Evolutionary conservation across 2,113 vertebrate genomes (phyloP).

Genomic region (Otolemur garnettii): DNA sequence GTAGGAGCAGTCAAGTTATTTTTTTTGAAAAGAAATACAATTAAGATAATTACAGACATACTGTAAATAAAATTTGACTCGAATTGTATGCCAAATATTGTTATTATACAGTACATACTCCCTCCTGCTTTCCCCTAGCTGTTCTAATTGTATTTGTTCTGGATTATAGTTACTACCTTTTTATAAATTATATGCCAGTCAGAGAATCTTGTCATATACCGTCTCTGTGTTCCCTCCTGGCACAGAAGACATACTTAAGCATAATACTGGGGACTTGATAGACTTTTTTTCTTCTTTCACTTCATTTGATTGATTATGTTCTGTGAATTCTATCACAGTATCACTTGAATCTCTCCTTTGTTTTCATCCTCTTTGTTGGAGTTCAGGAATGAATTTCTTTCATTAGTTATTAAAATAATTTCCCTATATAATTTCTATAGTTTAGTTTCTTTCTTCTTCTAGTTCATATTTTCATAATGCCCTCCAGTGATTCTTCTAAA

Average conservation of each 20-base stretch:
- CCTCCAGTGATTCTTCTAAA: slow-evolving; percentile 14
- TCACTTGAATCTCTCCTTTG: neutral
- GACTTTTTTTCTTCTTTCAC: neutral
- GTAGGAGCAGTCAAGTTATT: slow-evolving; percentile 33
- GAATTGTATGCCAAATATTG: neutral
- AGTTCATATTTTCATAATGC: slow-evolving; percentile 8
- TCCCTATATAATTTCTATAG: neutral
- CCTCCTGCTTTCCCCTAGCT: neutral
- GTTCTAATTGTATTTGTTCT: neutral
- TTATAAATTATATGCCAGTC: neutral
- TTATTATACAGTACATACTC: neutral
- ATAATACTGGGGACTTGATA: slow-evolving; percentile 3
- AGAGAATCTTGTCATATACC: neutral
- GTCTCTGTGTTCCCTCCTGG: slow-evolving; percentile 15
- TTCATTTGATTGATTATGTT: slow-evolving; percentile 23
- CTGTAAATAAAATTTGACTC: neutral
- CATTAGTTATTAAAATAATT: slow-evolving; percentile 40
- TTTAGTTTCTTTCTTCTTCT: slow-evolving; percentile 44
- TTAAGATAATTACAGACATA: neutral
- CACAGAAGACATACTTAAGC: neutral
- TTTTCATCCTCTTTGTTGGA: neutral
- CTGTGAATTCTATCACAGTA: neutral
- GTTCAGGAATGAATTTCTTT: slow-evolving; percentile 44
- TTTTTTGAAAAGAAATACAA: slow-evolving; percentile 51
- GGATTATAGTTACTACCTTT: neutral